Evolutionary conservation across 1,140 invertebrate genomes (phyloP), one percentile per base, ranked within the genome.

Genomic region (Drosophila trapezifrons): DNA sequence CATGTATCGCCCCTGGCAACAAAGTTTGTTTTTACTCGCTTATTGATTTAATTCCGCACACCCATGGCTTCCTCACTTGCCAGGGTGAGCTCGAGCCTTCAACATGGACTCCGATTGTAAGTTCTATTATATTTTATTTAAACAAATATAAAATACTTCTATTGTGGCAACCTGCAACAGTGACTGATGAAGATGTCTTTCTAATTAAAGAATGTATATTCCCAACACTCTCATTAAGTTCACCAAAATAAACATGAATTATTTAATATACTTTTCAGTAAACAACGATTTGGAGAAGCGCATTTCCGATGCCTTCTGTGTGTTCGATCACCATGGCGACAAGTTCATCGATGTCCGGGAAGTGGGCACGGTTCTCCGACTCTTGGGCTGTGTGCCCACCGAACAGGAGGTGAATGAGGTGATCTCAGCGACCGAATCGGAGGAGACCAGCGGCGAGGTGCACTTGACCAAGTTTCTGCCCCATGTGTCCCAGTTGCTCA

Each of bases 331-430:
- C 93, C 95, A 96, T 73, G 95, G 95, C 59, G 97, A 95, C 80
- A 96, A 96, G 93, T 95, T 96, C 17, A 96, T 98, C 6, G 97
- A 98, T 93, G 95, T 97, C 1, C 93, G 97, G 89, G 97, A 98
- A 94, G 97, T 98, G 49, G 97, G 97, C 58, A 98, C 97, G 0
- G 96, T 98, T 32, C 93, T 98, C 10, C 93, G 97, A 80, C 96
- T 92, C 82, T 63, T 78, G 94, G 96, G 96, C 7, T 97, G 96
- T 92, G 95, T 96, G 70, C 96, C 97, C 37, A 97, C 95, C 7
- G 97, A 98, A 93, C 95, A 96, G 8, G 97, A 98, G 92, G 93
- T 98, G 2, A 96, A 97, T 92, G 96, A 98, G 93, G 95, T 97
- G 8, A 95, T 96, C 35, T 93, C 95, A 18, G 94, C 96, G 78